Base-by-base conservation (phyloP, 2,113 vertebrate species). In the Meles meles region DNA sequence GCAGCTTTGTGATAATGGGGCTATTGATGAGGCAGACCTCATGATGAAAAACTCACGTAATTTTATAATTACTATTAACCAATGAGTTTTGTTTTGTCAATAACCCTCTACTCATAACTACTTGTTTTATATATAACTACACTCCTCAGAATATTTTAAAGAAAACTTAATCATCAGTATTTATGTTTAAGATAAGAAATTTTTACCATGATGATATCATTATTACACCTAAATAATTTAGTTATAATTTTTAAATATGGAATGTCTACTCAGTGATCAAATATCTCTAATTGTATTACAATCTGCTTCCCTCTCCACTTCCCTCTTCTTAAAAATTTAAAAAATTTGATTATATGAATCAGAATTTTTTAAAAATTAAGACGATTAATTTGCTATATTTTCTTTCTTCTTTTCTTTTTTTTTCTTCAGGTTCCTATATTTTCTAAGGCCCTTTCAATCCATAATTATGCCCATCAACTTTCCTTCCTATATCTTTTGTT, bases 1-100 rank as follows among this genome's bases (percentile, higher is more conserved):
- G 81, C 34, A 95, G 72, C 67, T 93, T 92, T 93, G 83, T 95
- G 94, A 97, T 95, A 96, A 97, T 97, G 74, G 37, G 76, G 31
- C 52, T 59, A 84, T 97, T 95, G 93, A 97, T 96, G 94, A 96
- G 61, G 55, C 39, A 83, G 84, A 80, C 76, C 31, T n/a, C n/a
- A n/a, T n/a, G n/a, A 29, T 49, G 25, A 49, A 63, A 7, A 2
- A 1, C 6, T 52, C 21, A 67, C 5, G 20, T 49, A 77, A 84
- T 34, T 91, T 61, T 6, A 20, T 65, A 84, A 47, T 6, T 83
- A 5, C 4, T 2, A 23, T 71, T 47, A 57, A 55, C 2, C 14
- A 88, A 52, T 2, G 7, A 93, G 59, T 91, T 93, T 80, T 93
- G 34, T 93, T 79, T 71, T 10, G 59, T 67, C 3, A n/a, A 21